Evolutionary conservation across 1,140 invertebrate species (phyloP), one percentile per base, ranked within the genome.

Genomic region (Palaemon carinicauda): DNA sequence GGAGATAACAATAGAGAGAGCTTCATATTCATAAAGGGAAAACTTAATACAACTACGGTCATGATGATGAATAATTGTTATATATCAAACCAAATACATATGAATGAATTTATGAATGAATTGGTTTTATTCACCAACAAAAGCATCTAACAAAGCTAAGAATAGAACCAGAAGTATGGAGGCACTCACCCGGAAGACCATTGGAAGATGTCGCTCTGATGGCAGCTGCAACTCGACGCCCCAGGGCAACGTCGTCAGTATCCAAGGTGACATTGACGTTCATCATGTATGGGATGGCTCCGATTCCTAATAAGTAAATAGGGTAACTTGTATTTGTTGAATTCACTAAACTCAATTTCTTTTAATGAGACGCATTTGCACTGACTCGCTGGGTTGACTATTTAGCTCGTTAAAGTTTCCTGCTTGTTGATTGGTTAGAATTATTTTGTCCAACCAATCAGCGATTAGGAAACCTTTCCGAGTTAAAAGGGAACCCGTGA

Each of bases 261-360:
- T 87, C 86, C 33, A 87, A 53, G 51, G 86, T 87, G 0, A 87
- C 50, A 52, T 87, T 87, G 14, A 78, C 80, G 71, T 87, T 87
- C 80, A 83, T 82, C 86, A 87, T 87, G 86, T 82, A 87, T 17
- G 86, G 86, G 17, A 87, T 81, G 79, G 79, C 86, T 24, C 86
- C 86, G 27, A 87, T 50, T 33, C 86, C 78, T 80, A 14, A 0
- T 19, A 15, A 17, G 29, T 10, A n/a, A 33, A 24, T 9, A 3
- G 15, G 41, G 60, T 21, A 29, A 21, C 12, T 65, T 24, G n/a
- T 21, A 9, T 41, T 41, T n/a, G n/a, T n/a, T n/a, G n/a, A n/a
- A n/a, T n/a, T n/a, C n/a, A n/a, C n/a, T n/a, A n/a, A n/a, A n/a
- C n/a, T n/a, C n/a, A n/a, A n/a, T n/a, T n/a, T n/a, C n/a, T n/a